Percentiles rank a stretch among this genome's conserved stretches.
Evolutionary conservation across 2,888 invertebrate genomes (phyloP).

Genomic region (Tachina grossa): DNA sequence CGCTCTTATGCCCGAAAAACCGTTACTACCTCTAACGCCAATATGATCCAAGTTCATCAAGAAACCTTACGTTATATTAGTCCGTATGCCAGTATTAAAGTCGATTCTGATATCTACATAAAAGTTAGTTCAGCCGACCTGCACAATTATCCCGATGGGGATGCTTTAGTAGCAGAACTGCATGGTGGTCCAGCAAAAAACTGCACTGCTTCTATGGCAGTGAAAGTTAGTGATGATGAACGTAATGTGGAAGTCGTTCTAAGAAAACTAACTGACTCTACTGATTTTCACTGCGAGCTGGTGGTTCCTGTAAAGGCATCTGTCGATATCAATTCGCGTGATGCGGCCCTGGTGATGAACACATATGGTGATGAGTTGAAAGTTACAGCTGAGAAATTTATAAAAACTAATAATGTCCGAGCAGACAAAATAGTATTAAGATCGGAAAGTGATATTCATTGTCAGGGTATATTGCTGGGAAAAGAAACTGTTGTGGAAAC

Average conservation of each 20-base stretch:
- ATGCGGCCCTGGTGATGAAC: slow-evolving; percentile 75
- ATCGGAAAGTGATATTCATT: slow-evolving; percentile 77
- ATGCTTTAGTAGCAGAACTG: slow-evolving; percentile 77
- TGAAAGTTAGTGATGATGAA: slow-evolving; percentile 74
- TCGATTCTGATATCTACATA: slow-evolving; percentile 76
- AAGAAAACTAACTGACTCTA: slow-evolving; percentile 63
- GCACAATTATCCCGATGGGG: slow-evolving; percentile 75
- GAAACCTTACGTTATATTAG: slow-evolving; percentile 77
- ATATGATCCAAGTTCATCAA: slow-evolving; percentile 75
- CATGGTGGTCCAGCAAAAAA: slow-evolving; percentile 75
- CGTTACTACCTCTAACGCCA: not conserved
- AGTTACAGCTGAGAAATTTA: slow-evolving; percentile 74
- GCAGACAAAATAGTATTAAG: slow-evolving; percentile 77
- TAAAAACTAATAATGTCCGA: slow-evolving; percentile 78
- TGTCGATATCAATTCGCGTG: slow-evolving; percentile 74
- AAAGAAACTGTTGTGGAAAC: slow-evolving; percentile 76
- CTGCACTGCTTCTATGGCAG: slow-evolving; percentile 73
- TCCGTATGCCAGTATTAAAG: slow-evolving; percentile 75
- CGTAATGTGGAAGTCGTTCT: slow-evolving; percentile 73
- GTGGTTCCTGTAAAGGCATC: slow-evolving; percentile 79
- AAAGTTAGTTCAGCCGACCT: slow-evolving; percentile 76
- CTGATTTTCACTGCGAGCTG: slow-evolving; percentile 75
- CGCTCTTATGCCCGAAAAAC: slow-evolving; percentile 62
- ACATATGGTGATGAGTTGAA: slow-evolving; percentile 77
- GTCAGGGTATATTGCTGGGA: slow-evolving; percentile 78